These are phyloP conservation scores for Puffinus mauretanicus DNA, from an alignment of 2,113 vertebrate genomes.

Conservation along the genomic window DNA sequence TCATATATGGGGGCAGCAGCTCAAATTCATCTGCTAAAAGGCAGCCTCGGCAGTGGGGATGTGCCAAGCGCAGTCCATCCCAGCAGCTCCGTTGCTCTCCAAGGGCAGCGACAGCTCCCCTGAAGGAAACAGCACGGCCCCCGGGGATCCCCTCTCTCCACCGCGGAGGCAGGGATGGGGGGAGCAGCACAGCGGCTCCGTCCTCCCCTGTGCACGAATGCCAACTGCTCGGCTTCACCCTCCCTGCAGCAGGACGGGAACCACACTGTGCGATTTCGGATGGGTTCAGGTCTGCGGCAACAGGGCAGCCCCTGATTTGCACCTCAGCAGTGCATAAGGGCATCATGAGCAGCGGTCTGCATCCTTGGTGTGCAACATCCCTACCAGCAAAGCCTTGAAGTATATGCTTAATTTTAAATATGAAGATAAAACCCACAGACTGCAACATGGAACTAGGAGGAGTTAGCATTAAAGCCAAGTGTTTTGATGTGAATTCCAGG, in stretches of 20 bases:
- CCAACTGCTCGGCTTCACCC: rapidly evolving
- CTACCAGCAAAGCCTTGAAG: not conserved
- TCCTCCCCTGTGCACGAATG: not conserved
- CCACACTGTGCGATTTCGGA: rapidly evolving
- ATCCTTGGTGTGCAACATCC: rapidly evolving
- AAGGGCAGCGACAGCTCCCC: not conserved
- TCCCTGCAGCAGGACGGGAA: not conserved
- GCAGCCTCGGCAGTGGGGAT: rapidly evolving
- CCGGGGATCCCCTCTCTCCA: rapidly evolving
- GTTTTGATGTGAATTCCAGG: not conserved
- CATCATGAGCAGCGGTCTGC: not conserved
- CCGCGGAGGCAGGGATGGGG: rapidly evolving
- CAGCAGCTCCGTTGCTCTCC: rapidly evolving
- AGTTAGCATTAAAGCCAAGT: not conserved
- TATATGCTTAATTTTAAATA: rapidly evolving
- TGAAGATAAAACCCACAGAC: not conserved
- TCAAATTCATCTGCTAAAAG: not conserved
- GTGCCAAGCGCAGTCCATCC: rapidly evolving
- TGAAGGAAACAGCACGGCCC: not conserved
- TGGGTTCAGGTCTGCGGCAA: rapidly evolving
- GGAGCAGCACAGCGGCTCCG: rapidly evolving
- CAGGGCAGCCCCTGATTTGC: not conserved
- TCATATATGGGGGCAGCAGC: not conserved
- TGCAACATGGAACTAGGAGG: rapidly evolving
- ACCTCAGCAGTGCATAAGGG: rapidly evolving